phyloP scores from a whole-genome alignment of 2,888 invertebrate genomes.

The Oxycera nigricornis region DNA sequence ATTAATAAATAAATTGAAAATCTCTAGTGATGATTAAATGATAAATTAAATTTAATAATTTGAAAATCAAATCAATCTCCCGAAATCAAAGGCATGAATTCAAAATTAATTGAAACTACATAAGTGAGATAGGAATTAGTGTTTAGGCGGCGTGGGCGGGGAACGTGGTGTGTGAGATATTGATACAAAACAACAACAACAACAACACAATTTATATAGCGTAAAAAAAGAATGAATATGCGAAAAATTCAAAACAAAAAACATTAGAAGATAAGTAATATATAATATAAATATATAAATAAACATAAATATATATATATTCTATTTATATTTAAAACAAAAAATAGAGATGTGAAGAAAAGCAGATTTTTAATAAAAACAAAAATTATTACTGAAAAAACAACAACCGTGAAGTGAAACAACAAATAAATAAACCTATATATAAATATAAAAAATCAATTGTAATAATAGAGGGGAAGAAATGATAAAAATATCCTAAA shows the following conservation, averaged over 20 bases:
- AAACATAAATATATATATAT: constrained; percentile 41
- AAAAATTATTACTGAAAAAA: constrained; percentile 44
- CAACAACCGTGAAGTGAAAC: constrained; percentile 43
- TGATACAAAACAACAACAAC: too few species aligned
- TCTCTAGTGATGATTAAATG: constrained; percentile 1
- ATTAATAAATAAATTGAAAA: constrained; percentile 3
- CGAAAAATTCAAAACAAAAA: constrained; percentile 28
- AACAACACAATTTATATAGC: too few species aligned
- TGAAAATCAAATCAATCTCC: constrained; percentile 12
- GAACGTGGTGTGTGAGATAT: not conserved
- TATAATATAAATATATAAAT: constrained; percentile 45
- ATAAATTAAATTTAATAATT: not conserved
- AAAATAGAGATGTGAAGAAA: constrained; percentile 42
- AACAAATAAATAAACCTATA: constrained; percentile 30
- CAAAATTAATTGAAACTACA: too few species aligned
- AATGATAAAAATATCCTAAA: constrained; percentile 44
- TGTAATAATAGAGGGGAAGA: not conserved
- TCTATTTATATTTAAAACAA: constrained; percentile 42
- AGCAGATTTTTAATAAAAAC: too few species aligned
- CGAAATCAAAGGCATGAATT: constrained; percentile 7
- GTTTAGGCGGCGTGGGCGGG: too few species aligned
- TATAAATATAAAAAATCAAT: not conserved
- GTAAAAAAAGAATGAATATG: constrained; percentile 39
- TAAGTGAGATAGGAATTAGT: too few species aligned
- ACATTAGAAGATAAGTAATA: constrained; percentile 44